Conservation (phyloP, 2,113 vertebrate genomes). For the Poeciliopsis retropinna region DNA sequence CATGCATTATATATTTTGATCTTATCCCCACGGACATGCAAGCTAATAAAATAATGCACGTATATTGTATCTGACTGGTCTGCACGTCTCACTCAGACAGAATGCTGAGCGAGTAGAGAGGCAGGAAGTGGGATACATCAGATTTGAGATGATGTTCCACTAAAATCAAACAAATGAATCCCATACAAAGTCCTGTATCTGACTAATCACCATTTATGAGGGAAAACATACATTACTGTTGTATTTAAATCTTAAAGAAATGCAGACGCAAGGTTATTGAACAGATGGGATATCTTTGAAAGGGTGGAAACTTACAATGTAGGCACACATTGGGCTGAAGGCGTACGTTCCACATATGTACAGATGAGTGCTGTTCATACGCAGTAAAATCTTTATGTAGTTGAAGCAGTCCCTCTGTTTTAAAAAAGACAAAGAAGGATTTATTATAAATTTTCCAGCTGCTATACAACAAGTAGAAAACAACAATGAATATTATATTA, state of each 20-base stretch:
- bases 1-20: conserved; percentile 66
- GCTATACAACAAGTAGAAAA: not conserved
- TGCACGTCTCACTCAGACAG: conserved; percentile 32
- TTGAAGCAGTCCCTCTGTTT: conserved; percentile 96
- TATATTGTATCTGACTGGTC: conserved; percentile 40
- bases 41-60: conserved; percentile 64
- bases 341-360: conserved; percentile 93
- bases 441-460: not conserved
- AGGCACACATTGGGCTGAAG: conserved; percentile 93
- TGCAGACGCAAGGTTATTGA: not conserved
- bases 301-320: conserved; percentile 84
- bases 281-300: not conserved
- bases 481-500: not conserved
- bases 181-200: conserved; percentile 11
- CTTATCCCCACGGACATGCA: conserved; percentile 37
- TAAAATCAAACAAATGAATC: conserved; percentile 42
- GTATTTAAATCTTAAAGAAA: conserved; percentile 43
- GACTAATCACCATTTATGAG: conserved; percentile 23
- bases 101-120: conserved; percentile 57
- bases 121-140: conserved; percentile 48
- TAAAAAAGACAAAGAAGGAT: conserved; percentile 31
- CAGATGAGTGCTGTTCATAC: conserved; percentile 89
- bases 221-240: conserved; percentile 8
- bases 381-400: conserved; percentile 95
- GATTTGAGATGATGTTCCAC: conserved; percentile 39